Evolutionary conservation across 2,797 vertebrate species (phyloP).

Genomic region (Gobio occitaniae): DNA sequence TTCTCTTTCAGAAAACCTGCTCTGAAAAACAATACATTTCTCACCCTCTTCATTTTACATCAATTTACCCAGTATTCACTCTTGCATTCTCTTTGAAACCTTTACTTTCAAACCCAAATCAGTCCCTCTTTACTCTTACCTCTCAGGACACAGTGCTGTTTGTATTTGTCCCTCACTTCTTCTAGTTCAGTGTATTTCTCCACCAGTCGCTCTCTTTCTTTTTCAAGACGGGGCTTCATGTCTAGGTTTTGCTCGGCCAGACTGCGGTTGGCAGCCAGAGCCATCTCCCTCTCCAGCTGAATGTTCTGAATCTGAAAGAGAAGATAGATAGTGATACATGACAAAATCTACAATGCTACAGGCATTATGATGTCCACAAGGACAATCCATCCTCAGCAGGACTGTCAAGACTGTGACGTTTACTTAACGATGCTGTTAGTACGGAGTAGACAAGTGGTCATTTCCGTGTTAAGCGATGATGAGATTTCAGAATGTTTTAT

Average conservation of each 20-base stretch:
- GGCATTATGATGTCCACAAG: not conserved
- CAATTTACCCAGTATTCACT: not conserved
- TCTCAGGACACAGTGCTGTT: constrained; percentile 84
- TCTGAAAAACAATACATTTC: not conserved
- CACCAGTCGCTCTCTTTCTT: constrained; percentile 81
- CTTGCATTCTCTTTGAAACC: not conserved
- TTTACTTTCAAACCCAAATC: not conserved
- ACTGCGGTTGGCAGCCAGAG: constrained; percentile 90
- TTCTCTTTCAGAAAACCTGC: not conserved
- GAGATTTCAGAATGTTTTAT: not conserved
- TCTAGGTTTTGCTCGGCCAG: constrained; percentile 92
- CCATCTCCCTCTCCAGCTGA: constrained; percentile 94
- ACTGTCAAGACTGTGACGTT: not conserved
- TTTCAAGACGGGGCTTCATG: constrained; percentile 85
- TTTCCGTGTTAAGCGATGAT: not conserved
- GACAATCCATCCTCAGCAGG: not conserved
- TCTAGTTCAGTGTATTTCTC: constrained; percentile 86
- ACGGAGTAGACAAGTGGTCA: not conserved
- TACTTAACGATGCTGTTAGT: not conserved
- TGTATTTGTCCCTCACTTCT: constrained; percentile 81
- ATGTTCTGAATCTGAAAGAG: constrained; percentile 88
- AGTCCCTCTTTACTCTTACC: constrained; percentile 73
- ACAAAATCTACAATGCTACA: not conserved
- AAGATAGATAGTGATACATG: not conserved
- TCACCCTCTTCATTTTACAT: not conserved